Conservation (phyloP, 2,797 vertebrate genomes). For the Coranthus polyacanthus region DNA sequence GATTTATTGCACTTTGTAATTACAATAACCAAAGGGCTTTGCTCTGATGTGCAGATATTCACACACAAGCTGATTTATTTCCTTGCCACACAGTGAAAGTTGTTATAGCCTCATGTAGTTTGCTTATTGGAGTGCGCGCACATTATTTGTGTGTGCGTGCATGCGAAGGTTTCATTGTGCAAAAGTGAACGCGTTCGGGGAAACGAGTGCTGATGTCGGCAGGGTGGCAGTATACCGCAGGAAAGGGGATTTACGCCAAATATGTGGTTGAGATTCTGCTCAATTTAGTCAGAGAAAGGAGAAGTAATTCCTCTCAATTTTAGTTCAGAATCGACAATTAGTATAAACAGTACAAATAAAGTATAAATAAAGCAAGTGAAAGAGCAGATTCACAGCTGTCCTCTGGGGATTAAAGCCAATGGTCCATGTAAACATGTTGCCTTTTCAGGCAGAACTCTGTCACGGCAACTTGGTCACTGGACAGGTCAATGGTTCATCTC, state of each 20-base stretch:
- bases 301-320: neutral
- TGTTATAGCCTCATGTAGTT: conserved; percentile 55
- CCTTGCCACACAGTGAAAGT: conserved; percentile 43
- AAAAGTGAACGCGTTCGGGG: conserved; percentile 55
- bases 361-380: conserved; percentile 10
- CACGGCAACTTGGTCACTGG: conserved; percentile 24
- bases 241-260: conserved; percentile 31
- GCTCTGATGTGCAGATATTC: conserved; percentile 69
- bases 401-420: conserved; percentile 22
- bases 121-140: conserved; percentile 42
- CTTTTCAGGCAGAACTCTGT: conserved; percentile 18
- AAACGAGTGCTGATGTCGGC: conserved; percentile 64
- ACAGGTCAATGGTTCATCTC: conserved; percentile 36
- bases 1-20: conserved; percentile 80
- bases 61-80: conserved; percentile 73
- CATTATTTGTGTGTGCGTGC: conserved; percentile 42
- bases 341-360: too few species aligned
- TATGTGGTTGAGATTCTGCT: conserved; percentile 16
- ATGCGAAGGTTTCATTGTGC: conserved; percentile 55
- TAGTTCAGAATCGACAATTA: conserved; percentile 16
- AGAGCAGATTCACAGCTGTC: conserved; percentile 4
- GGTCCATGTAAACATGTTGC: conserved; percentile 36
- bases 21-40: conserved; percentile 74
- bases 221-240: conserved; percentile 30
- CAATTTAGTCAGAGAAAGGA: conserved; percentile 1